phyloP scores from a whole-genome alignment of 2,113 vertebrate genomes.

The Catharus fuscescens region DNA sequence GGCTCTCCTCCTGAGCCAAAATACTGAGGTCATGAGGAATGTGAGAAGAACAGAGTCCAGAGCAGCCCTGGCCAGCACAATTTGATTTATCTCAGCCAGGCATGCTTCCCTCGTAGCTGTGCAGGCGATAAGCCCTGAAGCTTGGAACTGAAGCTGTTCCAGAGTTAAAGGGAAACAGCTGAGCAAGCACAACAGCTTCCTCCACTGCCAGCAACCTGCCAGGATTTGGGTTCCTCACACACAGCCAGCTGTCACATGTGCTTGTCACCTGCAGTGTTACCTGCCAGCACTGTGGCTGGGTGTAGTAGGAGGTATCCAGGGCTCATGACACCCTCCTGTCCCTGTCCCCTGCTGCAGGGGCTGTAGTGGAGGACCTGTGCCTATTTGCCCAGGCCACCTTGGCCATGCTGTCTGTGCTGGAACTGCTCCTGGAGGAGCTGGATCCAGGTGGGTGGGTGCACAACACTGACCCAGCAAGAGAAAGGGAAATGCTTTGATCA shows the following conservation, averaged over 20 bases:
- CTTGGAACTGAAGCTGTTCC: neutral
- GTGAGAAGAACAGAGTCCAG: conserved; percentile 57
- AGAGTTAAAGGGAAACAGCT: conserved; percentile 50
- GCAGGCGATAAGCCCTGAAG: conserved; percentile 20
- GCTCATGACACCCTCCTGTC: neutral
- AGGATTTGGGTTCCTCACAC: fast-evolving
- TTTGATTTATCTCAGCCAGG: conserved; percentile 58
- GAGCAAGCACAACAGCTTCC: neutral
- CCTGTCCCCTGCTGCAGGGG: neutral
- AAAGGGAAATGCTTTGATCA: neutral
- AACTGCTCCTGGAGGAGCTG: neutral
- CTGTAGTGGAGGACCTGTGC: neutral
- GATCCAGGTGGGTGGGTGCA: neutral
- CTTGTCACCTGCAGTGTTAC: neutral
- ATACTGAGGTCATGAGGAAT: conserved; percentile 58
- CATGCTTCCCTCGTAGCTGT: conserved; percentile 38
- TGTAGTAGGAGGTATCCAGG: fast-evolving
- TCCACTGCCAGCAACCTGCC: neutral
- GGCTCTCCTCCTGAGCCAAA: neutral
- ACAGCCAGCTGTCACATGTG: neutral
- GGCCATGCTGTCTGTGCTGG: neutral
- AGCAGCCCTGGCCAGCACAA: neutral
- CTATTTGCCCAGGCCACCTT: neutral
- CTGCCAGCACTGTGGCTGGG: neutral
- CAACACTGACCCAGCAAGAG: neutral